Evolutionary conservation across 2,113 vertebrate species (phyloP), one percentile per base, ranked within the genome.

Genomic region (Ifrita kowaldi): DNA sequence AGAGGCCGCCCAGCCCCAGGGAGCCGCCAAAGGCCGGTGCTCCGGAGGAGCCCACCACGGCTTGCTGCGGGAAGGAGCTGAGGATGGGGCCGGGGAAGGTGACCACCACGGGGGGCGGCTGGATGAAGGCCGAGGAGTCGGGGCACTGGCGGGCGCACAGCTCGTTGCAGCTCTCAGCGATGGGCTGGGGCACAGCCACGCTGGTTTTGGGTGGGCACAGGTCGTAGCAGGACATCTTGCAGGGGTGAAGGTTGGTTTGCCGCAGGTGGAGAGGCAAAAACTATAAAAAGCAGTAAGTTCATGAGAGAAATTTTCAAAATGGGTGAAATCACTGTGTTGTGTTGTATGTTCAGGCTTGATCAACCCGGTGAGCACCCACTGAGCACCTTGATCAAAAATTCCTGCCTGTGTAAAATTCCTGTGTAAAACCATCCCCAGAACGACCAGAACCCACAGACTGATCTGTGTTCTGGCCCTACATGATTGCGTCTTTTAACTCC

Each of bases 221-320:
- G 17, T 95, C 33, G 1, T 16, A 68, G 74, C n/a, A 89, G 33
- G 67, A 69, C 88, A 87, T 88, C 44, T 53, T 71, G 16, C 3
- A 2, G 7, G 30, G 23, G 3, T 41, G 30, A 2, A 11, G 23
- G 9, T 18, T 69, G 64, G 22, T 39, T 49, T 68, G 42, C 1
- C 0, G 3, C 5, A 4, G 33, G 8, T 4, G 10, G 49, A 39
- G 39, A 4, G 0, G 1, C 13, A 12, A n/a, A 46, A 33, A 0
- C 28, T n/a, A 1, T 15, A 5, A 74, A 39, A 46, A 47, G 15
- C 13, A n/a, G 5, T 3, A 3, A 1, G 0, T 3, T 23, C 18
- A 4, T 35, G 32, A 33, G 13, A 44, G 19, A 2, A 11, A 10
- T 16, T 50, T 50, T 50, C 4, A 32, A 20, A 27, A 42, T 0